Conservation (phyloP, 35 echinoderm and acorn worm species). For the Lytechinus variegatus region DNA sequence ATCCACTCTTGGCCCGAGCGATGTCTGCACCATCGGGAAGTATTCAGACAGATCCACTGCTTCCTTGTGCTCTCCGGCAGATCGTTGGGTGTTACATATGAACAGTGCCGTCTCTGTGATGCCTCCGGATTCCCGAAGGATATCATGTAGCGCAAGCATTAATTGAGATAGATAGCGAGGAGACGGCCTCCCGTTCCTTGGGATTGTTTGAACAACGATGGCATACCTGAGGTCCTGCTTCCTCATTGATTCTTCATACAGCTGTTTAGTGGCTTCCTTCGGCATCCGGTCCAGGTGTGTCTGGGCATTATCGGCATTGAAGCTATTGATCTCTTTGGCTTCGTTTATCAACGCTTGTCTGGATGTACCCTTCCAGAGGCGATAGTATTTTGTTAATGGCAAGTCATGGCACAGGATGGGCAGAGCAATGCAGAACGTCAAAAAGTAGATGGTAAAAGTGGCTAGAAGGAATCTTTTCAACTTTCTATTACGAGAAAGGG, state of each 20-base stretch:
- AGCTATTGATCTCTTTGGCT: constrained; percentile 57
- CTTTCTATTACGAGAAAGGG: neutral
- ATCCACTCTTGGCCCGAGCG: neutral
- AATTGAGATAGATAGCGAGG: constrained; percentile 82
- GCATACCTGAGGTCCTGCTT: constrained; percentile 52
- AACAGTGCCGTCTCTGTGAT: constrained; percentile 55
- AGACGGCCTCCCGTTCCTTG: neutral
- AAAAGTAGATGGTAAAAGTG: constrained; percentile 35
- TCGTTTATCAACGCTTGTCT: neutral
- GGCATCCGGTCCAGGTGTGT: constrained; percentile 49
- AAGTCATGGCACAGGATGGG: constrained; percentile 62
- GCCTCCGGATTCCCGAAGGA: neutral
- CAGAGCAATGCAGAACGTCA: constrained; percentile 55
- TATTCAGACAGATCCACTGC: constrained; percentile 60
- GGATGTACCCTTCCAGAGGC: neutral
- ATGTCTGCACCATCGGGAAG: constrained; percentile 61
- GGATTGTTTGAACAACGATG: constrained; percentile 73
- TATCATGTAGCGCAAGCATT: constrained; percentile 58
- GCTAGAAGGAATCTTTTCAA: neutral
- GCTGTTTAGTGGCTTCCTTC: neutral
- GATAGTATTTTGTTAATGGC: constrained; percentile 70
- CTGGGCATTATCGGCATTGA: constrained; percentile 53
- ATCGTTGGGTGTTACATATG: constrained; percentile 75
- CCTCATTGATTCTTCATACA: constrained; percentile 39
- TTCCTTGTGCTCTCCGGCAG: constrained; percentile 56